Base-by-base conservation (phyloP, 2,797 vertebrate genomes). In the Phylloscopus collybita region DNA sequence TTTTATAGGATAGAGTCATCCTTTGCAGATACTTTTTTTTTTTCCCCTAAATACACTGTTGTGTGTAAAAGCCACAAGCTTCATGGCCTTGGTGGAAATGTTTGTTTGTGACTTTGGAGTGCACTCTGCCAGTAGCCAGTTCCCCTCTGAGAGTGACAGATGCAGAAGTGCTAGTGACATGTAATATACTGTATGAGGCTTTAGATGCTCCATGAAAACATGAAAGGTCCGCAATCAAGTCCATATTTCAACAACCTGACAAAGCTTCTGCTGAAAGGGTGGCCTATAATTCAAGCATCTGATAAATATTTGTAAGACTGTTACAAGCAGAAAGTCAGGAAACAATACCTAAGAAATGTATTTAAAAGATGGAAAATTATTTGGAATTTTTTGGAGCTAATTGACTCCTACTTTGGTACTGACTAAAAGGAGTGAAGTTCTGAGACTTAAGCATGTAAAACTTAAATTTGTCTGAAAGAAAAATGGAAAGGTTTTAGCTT, bases 391-490 rank as follows among this genome's bases (percentile, higher is more conserved):
- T 91, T 66, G 5, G 3, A 87, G 75, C 17, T 81, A 81, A 86
- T 75, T 75, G 44, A 38, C 21, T 64, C 13, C 8, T 85, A 23
- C 29, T 53, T 93, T 85, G 26, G 53, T 81, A 53, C 38, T 51
- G 62, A 54, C 47, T 67, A 40, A 89, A 95, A 57, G 38, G 61
- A 49, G 5, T 91, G 69, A 75, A 78, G 44, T 54, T 70, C 34
- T 75, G 38, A 62, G 59, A 86, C 21, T 84, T 78, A 76, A 94
- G 57, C 54, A 60, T 60, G n/a, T 62, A 86, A 50, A 34, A 75
- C 72, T 93, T 93, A 66, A 90, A 93, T 96, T 96, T 92, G 74
- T 60, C 90, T 81, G 75, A 73, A 95, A 93, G 69, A 73, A 79
- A 82, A 82, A 65, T 1, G 7, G 71, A 86, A 56, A 79, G 38